A percentile compares a stretch with the other conserved stretches of the same genome.
These are phyloP conservation scores for Aethina tumida DNA, from an alignment of 1,140 invertebrate species.

Conservation along the genomic window DNA sequence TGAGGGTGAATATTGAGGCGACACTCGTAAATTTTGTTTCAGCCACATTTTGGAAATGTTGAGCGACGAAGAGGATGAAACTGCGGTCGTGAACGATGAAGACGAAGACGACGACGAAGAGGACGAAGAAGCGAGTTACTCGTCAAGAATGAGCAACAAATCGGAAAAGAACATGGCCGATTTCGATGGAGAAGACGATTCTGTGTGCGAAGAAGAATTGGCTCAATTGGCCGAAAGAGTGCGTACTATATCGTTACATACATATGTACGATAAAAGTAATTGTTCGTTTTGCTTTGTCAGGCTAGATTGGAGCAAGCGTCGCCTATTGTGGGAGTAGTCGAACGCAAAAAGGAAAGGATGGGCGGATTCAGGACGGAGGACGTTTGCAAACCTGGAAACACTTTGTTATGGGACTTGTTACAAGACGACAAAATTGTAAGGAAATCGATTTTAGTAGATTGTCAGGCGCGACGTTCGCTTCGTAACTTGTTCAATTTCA, in stretches of 20 bases:
- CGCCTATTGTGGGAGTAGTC: conserved; percentile 25
- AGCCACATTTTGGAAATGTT: conserved; percentile 51
- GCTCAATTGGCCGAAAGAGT: conserved; percentile 58
- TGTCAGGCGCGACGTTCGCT: neutral
- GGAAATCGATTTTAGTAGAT: conserved; percentile 27
- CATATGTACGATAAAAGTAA: conserved; percentile 11
- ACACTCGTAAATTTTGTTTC: conserved; percentile 15
- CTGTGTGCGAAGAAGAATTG: conserved; percentile 77
- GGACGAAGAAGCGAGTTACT: conserved; percentile 57
- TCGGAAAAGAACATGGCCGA: conserved; percentile 93
- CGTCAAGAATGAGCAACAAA: conserved; percentile 81
- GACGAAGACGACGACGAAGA: no score
- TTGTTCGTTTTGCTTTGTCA: neutral
- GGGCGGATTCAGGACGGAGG: conserved; percentile 57
- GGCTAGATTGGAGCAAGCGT: conserved; percentile 1
- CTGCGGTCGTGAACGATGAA: conserved; percentile 25
- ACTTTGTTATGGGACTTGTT: conserved; percentile 89
- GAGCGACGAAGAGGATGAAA: conserved; percentile 58
- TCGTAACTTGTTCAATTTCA: conserved; percentile 34
- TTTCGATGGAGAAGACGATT: conserved; percentile 89
- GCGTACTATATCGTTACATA: conserved; percentile 6
- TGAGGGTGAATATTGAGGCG: no score
- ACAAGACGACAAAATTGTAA: conserved; percentile 83
- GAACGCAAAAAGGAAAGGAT: conserved; percentile 34
- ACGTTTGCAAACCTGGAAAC: conserved; percentile 79